Conservation (phyloP, 1,140 invertebrate genomes). For the Danaus plexippus region DNA sequence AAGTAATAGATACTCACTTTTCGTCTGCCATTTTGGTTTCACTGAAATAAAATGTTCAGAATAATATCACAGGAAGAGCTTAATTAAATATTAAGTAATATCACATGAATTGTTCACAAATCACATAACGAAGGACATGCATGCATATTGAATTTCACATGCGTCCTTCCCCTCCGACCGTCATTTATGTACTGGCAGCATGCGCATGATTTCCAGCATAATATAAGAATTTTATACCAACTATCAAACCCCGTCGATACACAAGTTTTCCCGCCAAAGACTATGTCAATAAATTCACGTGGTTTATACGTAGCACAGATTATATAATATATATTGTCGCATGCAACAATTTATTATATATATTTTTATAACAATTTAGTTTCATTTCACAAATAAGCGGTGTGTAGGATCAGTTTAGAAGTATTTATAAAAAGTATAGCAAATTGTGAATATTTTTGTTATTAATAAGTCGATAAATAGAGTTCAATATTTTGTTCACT, state of each 20-base stretch:
- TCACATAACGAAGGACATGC: conserved; percentile 7
- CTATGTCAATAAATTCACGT: conserved; percentile 1
- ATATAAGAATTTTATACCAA: background rate
- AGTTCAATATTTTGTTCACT: too few relatives aligned
- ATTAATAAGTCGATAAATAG: too few relatives aligned
- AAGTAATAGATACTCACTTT: conserved; percentile 36
- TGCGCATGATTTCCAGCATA: conserved; percentile 25
- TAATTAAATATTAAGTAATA: conserved; percentile 21
- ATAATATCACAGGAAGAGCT: conserved; percentile 44
- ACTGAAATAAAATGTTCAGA: conserved; percentile 21
- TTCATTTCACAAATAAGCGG: too few relatives aligned
- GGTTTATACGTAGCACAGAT: background rate
- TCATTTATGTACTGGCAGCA: conserved; percentile 26
- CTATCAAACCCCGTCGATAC: too few relatives aligned
- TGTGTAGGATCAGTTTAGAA: too few relatives aligned
- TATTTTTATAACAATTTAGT: too few relatives aligned
- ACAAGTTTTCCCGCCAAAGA: conserved; percentile 7
- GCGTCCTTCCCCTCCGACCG: conserved; percentile 18
- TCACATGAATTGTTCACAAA: conserved; percentile 32
- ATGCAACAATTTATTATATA: too few relatives aligned
- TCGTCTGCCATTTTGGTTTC: conserved; percentile 36
- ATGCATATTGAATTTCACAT: conserved; percentile 6
- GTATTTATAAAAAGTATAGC: too few relatives aligned
- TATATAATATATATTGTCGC: too few relatives aligned
- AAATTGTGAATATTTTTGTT: too few relatives aligned